Conservation (phyloP, 2,888 invertebrate genomes). For the Drosophila austrosaltans region DNA sequence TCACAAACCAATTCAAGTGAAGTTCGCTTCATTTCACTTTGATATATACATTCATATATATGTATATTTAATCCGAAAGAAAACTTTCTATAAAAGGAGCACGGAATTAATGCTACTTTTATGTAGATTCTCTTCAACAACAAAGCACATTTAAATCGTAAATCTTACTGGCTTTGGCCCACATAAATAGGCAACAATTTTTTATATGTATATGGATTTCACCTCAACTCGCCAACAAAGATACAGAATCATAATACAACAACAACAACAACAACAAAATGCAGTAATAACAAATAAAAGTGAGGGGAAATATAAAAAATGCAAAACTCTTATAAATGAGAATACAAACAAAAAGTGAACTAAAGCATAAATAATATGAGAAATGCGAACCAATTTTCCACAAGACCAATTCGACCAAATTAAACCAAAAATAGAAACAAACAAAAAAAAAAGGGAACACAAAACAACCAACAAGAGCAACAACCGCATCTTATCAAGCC, state of each 20-base stretch:
- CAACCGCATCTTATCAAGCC: constrained; percentile 58
- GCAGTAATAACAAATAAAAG: background rate
- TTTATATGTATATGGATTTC: background rate
- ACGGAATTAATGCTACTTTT: background rate
- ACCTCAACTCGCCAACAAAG: background rate
- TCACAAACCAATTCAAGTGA: background rate
- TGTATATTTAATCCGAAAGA: constrained; percentile 2
- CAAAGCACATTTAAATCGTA: constrained; percentile 10
- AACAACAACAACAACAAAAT: background rate
- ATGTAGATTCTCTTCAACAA: background rate
- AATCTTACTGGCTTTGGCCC: constrained; percentile 7
- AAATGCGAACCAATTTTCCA: constrained; percentile 51
- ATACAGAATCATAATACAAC: background rate
- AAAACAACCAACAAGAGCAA: constrained; percentile 17
- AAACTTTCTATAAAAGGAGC: background rate
- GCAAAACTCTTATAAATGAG: constrained; percentile 38
- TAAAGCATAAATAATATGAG: constrained; percentile 21
- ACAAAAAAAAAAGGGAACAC: constrained; percentile 16
- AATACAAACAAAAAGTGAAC: constrained; percentile 58
- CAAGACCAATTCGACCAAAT: constrained; percentile 31
- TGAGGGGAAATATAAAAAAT: constrained; percentile 21
- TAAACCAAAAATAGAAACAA: constrained; percentile 3
- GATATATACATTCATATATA: background rate
- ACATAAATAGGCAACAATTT: constrained; percentile 15
- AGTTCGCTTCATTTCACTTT: constrained; percentile 10